phyloP scores from a whole-genome alignment of 2,113 vertebrate species.

The Andinoacara biseriatus region DNA sequence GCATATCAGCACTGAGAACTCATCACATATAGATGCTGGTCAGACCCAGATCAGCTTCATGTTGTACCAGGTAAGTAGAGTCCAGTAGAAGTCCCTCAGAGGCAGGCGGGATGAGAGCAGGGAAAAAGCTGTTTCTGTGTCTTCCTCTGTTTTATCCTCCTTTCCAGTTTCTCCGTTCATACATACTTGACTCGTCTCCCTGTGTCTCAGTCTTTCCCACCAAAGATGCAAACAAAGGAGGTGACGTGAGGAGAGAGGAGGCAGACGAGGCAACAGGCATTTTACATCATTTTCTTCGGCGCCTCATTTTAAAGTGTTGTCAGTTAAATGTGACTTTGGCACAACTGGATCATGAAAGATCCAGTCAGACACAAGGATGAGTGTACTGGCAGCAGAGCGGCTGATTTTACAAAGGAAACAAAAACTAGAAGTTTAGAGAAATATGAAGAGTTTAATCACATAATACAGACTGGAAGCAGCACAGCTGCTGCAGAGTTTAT shows the following conservation, averaged over 20 bases:
- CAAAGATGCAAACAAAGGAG: neutral
- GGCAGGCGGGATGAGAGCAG: no score
- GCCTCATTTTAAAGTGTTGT: neutral
- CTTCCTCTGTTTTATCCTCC: no score
- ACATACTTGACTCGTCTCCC: neutral
- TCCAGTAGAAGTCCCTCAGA: no score
- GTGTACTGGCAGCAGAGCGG: neutral
- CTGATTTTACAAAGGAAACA: neutral
- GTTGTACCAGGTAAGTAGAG: no score
- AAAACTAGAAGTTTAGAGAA: neutral
- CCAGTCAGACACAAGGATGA: neutral
- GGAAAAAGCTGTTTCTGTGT: no score
- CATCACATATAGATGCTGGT: no score
- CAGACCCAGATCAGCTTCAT: no score
- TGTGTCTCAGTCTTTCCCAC: neutral
- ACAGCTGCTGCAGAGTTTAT: neutral
- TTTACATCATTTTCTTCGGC: neutral
- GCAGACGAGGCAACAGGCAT: no score
- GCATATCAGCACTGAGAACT: no score
- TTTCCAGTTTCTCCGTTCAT: no score
- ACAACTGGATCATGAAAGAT: neutral
- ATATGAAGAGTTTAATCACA: neutral
- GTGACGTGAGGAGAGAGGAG: no score
- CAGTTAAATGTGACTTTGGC: neutral
- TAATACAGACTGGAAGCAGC: neutral